phyloP scores from a whole-genome alignment of 2,797 vertebrate species.

The Notolabrus celidotus region DNA sequence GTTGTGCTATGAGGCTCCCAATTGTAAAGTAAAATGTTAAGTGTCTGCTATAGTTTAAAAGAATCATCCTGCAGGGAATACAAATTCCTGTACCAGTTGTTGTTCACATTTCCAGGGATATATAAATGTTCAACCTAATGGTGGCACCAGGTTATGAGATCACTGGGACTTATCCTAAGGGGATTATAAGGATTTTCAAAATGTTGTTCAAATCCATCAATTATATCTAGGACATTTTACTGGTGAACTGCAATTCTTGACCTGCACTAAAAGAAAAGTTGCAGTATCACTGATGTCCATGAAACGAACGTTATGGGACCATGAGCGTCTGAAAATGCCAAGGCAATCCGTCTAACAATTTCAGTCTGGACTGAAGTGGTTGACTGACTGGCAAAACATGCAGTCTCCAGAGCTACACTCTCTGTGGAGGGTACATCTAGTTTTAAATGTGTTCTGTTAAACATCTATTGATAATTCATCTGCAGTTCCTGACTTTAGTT shows the following conservation, averaged over 20 bases:
- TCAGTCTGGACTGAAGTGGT: background rate
- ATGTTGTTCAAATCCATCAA: background rate
- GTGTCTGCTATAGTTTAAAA: background rate
- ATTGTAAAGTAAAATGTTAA: background rate
- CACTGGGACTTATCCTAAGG: background rate
- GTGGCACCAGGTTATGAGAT: background rate
- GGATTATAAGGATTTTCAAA: background rate
- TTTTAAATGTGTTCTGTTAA: background rate
- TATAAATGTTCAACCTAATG: background rate
- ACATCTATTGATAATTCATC: background rate
- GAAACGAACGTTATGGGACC: background rate
- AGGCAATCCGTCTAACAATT: background rate
- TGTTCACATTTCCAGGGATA: background rate
- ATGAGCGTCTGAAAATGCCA: background rate
- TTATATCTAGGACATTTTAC: background rate
- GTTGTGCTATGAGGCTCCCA: too few relatives aligned
- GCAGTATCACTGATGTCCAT: background rate
- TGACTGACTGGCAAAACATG: background rate
- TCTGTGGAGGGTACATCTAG: background rate
- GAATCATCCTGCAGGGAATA: background rate
- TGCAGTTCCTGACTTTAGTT: background rate
- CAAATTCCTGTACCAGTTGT: background rate
- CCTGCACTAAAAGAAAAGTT: background rate
- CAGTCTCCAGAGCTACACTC: background rate
- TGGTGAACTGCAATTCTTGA: background rate